These are phyloP conservation scores for Hyles vespertilio DNA, from an alignment of 1,140 invertebrate genomes.

Conservation along the genomic window DNA sequence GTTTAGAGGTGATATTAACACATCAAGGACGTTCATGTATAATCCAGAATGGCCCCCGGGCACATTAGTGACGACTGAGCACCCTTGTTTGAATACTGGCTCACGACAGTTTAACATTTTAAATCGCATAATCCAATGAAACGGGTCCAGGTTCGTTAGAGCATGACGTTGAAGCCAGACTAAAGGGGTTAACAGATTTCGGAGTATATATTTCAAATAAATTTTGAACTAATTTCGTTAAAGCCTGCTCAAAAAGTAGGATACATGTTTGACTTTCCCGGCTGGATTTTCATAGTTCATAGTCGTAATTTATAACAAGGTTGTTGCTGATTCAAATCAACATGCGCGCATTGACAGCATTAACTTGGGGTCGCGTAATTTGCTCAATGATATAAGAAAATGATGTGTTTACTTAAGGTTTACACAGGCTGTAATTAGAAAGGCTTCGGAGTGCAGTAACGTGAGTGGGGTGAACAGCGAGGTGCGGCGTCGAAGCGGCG, in stretches of 20 bases:
- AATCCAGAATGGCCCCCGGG: slow-evolving; percentile 34
- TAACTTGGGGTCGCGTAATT: not conserved
- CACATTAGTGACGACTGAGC: slow-evolving; percentile 41
- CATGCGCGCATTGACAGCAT: too few species aligned
- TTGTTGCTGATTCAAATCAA: not conserved
- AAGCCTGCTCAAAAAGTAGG: slow-evolving; percentile 19
- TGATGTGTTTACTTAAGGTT: slow-evolving; percentile 36
- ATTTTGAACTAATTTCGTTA: slow-evolving; percentile 18
- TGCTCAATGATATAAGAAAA: slow-evolving; percentile 17
- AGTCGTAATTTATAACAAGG: not conserved
- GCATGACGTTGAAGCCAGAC: slow-evolving; percentile 33
- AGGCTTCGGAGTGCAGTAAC: slow-evolving; percentile 51
- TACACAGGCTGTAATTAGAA: slow-evolving; percentile 56
- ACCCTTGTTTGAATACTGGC: slow-evolving; percentile 47
- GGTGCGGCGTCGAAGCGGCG: slow-evolving; percentile 28
- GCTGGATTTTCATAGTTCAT: too few species aligned
- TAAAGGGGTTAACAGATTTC: slow-evolving; percentile 23
- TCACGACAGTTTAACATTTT: slow-evolving; percentile 52
- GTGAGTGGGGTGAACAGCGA: slow-evolving; percentile 20
- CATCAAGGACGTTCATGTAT: not conserved
- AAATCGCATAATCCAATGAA: slow-evolving; percentile 67
- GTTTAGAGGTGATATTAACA: slow-evolving; percentile 7
- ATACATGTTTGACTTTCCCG: slow-evolving; percentile 1
- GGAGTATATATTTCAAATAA: slow-evolving; percentile 11
- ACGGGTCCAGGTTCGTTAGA: slow-evolving; percentile 36